Conservation (phyloP, 2,888 invertebrate species). For the Chymomyza fuscimana region DNA sequence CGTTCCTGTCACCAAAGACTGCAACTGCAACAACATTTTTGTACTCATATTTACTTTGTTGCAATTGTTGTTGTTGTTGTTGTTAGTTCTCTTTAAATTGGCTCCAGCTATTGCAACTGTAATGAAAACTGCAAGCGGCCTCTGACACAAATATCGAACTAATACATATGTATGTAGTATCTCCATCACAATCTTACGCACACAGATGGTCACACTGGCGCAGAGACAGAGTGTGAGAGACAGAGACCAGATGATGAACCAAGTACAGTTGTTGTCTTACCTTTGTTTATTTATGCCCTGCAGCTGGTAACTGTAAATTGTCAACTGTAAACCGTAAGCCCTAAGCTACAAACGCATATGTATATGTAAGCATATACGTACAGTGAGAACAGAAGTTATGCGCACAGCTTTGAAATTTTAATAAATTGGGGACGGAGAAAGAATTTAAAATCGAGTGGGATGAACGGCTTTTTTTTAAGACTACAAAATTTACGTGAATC, state of each 20-base stretch:
- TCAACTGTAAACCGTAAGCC: background rate
- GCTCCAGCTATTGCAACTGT: slow-evolving; percentile 40
- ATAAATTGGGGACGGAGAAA: too few relatives aligned
- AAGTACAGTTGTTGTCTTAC: slow-evolving; percentile 28
- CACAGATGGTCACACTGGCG: too few relatives aligned
- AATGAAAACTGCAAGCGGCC: slow-evolving; percentile 64
- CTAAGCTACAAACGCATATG: background rate
- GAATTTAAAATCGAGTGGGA: too few relatives aligned
- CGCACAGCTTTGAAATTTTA: too few relatives aligned
- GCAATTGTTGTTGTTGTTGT: background rate
- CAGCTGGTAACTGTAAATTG: background rate
- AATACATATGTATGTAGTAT: background rate
- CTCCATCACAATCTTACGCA: background rate
- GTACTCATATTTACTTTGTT: slow-evolving; percentile 69
- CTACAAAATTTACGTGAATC: too few relatives aligned
- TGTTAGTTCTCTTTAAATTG: background rate
- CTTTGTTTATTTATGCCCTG: slow-evolving; percentile 32
- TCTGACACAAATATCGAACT: slow-evolving; percentile 41
- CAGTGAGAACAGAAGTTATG: too few relatives aligned
- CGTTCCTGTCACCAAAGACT: slow-evolving; percentile 41
- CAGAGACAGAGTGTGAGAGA: too few relatives aligned
- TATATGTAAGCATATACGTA: too few relatives aligned
- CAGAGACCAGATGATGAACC: background rate
- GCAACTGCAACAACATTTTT: slow-evolving; percentile 52
- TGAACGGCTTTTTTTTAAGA: too few relatives aligned